Evolutionary conservation across 2,888 invertebrate genomes (phyloP), one percentile per base, ranked within the genome.

Genomic region (Campoplex capitator): DNA sequence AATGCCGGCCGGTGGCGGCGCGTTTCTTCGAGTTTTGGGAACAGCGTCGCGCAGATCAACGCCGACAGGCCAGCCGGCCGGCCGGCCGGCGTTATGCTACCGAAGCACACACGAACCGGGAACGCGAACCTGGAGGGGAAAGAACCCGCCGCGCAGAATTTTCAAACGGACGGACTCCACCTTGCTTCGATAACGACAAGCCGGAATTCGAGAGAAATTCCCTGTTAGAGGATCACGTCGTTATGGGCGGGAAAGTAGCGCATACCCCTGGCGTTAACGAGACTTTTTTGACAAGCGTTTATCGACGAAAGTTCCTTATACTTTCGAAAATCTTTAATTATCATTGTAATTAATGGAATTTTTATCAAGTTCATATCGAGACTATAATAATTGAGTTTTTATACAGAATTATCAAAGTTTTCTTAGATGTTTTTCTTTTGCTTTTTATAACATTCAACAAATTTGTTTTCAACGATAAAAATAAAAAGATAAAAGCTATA

Each of bases 21-120:
- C 88, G 81, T 76, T 85, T 89, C 89, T 89, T 89, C 88, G 88
- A 88, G 87, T 90, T 91, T 89, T 85, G 87, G 87, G 84, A 85
- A 83, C 88, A 87, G 65, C 82, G 83, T 86, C 88, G 84, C 89
- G 80, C 83, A 80, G 86, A 79, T 74, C 73, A 74, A 85, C 68
- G 54, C 58, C 65, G 70, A 78, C 80, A 80, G 79, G 82, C 83
- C 74, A 76, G 80, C 80, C 81, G 70, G 82, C 80, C 80, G 79
- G 82, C 83, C 73, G 80, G 77, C 80, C 81, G 3, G 73, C 32
- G n/a, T 67, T 76, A 80, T 42, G 56, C 74, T 74, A 54, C 65
- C 7, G 32, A 32, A 16, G 16, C 32, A 32, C 6, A 62, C 62
- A 28, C 3, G 6, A 13, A 32, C 62, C 62, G 16, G 62, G 62